Evolutionary conservation across 2,888 invertebrate species (phyloP).

Genomic region (Nomada fabriciana): DNA sequence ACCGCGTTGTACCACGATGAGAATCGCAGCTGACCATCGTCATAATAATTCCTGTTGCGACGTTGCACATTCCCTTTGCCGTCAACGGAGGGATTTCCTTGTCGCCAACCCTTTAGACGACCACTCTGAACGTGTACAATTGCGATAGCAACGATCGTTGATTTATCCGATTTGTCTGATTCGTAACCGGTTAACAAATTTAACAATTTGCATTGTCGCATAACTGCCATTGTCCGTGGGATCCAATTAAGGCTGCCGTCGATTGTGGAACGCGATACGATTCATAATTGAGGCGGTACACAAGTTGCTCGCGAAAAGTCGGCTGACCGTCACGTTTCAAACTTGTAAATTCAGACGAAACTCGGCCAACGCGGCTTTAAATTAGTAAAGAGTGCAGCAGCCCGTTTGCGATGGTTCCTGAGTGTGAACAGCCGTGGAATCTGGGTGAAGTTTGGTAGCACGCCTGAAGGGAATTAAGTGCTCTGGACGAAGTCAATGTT

Average conservation of each 20-base stretch:
- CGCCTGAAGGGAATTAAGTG: slow-evolving; percentile 30
- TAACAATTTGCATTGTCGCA: not conserved
- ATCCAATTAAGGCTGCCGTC: slow-evolving; percentile 55
- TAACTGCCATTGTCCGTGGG: slow-evolving; percentile 42
- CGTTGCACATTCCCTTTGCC: slow-evolving; percentile 28
- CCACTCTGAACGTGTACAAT: too few species aligned
- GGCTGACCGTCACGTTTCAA: slow-evolving; percentile 4
- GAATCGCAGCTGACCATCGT: slow-evolving; percentile 39
- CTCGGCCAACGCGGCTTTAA: slow-evolving; percentile 24
- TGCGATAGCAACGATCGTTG: slow-evolving; percentile 13
- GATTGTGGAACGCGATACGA: slow-evolving; percentile 38
- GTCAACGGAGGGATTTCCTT: slow-evolving; percentile 12
- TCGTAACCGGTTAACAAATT: slow-evolving; percentile 5
- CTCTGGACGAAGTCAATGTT: slow-evolving; percentile 25
- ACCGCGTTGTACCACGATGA: slow-evolving; percentile 16
- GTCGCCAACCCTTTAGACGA: not conserved
- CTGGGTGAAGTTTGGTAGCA: slow-evolving; percentile 51
- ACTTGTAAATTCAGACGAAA: slow-evolving; percentile 19
- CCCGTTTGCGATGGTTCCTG: not conserved
- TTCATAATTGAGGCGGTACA: slow-evolving; percentile 26
- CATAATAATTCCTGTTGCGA: slow-evolving; percentile 33
- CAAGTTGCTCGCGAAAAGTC: slow-evolving; percentile 15
- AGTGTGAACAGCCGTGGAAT: slow-evolving; percentile 26
- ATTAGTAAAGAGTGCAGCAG: slow-evolving; percentile 34
- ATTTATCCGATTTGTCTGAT: slow-evolving; percentile 27